Evolutionary conservation across 2,888 invertebrate species (phyloP), one percentile per base, ranked within the genome.

Genomic region (Zootermopsis nevadensis): DNA sequence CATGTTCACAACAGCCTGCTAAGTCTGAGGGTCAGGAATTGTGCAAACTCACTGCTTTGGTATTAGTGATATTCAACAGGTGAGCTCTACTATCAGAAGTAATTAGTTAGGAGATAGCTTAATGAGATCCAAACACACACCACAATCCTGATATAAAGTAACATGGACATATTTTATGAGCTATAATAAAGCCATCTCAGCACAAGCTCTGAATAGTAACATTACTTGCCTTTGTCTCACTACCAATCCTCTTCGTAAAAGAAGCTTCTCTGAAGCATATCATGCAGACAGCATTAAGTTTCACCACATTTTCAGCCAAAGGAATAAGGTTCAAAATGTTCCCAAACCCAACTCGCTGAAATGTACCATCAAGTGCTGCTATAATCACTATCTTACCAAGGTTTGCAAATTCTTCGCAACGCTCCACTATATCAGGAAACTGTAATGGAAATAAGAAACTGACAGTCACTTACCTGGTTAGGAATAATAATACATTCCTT

Each of bases 301-400:
- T 92, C 76, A 91, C 89, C 10, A 92, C 90, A 87, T 88, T 89
- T 86, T 92, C 91, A 8, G 91, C 91, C 60, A 91, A 86, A 10
- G 92, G 92, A 15, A 92, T 91, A 76, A 92, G 87, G 66, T 89
- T 88, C 35, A 92, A 87, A 72, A 92, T 91, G 82, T 90, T 88
- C 30, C 90, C 87, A 86, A 89, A 89, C 10, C 88, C 88, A 60
- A 85, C 87, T 87, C 92, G 88, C 86, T 91, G 90, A 87, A 90
- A 93, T 7, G 92, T 92, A 24, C 91, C 92, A 87, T 92, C 92
- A 66, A 93, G 87, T 2, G 92, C 92, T 66, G 93, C 92, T 4
- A 93, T 91, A 66, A 92, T 91, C 1, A 93, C 91, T n/a, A 90
- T 90, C 88, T 92, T 93, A 0, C 92, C 92, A 72, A 84, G 85